Evolutionary conservation across 2,797 vertebrate genomes (phyloP).

Genomic region (Botia almorhae): DNA sequence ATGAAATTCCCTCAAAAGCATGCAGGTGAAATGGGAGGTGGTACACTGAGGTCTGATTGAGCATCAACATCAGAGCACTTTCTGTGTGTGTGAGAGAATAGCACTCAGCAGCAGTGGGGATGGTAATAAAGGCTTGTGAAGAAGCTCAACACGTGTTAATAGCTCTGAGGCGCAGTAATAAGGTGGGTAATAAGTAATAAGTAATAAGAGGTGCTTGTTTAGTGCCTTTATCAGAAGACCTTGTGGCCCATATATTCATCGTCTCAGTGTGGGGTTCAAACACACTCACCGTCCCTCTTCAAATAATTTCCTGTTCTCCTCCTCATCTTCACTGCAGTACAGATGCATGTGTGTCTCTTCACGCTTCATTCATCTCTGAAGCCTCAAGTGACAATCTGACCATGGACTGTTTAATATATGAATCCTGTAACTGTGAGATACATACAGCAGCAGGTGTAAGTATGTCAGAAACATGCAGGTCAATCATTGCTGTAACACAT

Average conservation of each 20-base stretch:
- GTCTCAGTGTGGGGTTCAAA: conserved; percentile 52
- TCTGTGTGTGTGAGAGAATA: conserved; percentile 82
- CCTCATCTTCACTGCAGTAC: conserved; percentile 26
- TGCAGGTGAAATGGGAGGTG: conserved; percentile 81
- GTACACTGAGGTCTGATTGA: conserved; percentile 84
- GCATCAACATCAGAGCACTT: conserved; percentile 81
- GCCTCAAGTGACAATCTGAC: too few species aligned
- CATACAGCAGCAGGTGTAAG: too few species aligned
- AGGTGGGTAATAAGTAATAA: too few species aligned
- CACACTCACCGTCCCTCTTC: conserved; percentile 73
- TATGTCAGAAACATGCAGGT: too few species aligned
- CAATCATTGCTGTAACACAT: too few species aligned
- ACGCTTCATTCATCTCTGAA: background rate
- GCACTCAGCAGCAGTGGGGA: conserved; percentile 85
- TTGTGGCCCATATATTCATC: conserved; percentile 73
- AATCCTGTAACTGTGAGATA: too few species aligned
- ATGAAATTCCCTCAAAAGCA: conserved; percentile 86
- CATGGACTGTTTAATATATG: background rate
- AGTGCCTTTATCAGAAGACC: conserved; percentile 92
- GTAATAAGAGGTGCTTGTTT: too few species aligned
- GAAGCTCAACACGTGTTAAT: conserved; percentile 89
- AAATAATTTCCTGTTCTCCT: conserved; percentile 58
- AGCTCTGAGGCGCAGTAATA: conserved; percentile 82
- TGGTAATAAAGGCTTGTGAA: conserved; percentile 79
- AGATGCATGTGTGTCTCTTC: background rate